phyloP scores from a whole-genome alignment of 2,113 vertebrate species.

The Erinaceus europaeus region DNA sequence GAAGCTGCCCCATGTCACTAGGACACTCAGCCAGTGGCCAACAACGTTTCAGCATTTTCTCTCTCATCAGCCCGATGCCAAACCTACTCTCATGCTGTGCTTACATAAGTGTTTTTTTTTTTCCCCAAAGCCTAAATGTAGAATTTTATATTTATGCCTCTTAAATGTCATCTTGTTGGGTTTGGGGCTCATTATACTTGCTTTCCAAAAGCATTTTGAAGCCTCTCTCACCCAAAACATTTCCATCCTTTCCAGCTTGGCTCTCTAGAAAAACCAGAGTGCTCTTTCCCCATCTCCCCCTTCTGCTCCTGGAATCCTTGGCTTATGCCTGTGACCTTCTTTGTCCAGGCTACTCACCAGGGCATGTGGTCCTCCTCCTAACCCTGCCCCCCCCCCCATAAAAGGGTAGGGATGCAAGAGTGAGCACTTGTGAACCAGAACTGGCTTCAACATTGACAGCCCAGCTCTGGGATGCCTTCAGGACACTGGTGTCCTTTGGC shows the following conservation, averaged over 20 bases:
- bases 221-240: conserved; percentile 68
- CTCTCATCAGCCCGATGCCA: conserved; percentile 35
- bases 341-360: neutral
- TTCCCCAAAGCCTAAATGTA: conserved; percentile 72
- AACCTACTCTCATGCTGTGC: conserved; percentile 67
- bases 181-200: conserved; percentile 65
- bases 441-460: too few relatives aligned
- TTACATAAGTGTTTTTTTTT: conserved; percentile 74
- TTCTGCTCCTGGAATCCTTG: neutral
- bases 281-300: neutral
- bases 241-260: conserved; percentile 40
- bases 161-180: conserved; percentile 73
- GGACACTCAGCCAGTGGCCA: conserved; percentile 55
- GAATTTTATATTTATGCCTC: conserved; percentile 77
- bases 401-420: neutral
- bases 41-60: conserved; percentile 49
- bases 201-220: conserved; percentile 64
- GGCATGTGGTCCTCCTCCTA: neutral
- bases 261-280: conserved; percentile 30
- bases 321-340: neutral
- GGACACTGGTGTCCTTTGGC: neutral
- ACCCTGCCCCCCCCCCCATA: neutral
- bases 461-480: too few relatives aligned
- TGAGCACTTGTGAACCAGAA: neutral
- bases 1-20: conserved; percentile 45